Evolutionary conservation across 2,797 vertebrate species (phyloP).

Genomic region (Pseudochaenichthys georgianus): DNA sequence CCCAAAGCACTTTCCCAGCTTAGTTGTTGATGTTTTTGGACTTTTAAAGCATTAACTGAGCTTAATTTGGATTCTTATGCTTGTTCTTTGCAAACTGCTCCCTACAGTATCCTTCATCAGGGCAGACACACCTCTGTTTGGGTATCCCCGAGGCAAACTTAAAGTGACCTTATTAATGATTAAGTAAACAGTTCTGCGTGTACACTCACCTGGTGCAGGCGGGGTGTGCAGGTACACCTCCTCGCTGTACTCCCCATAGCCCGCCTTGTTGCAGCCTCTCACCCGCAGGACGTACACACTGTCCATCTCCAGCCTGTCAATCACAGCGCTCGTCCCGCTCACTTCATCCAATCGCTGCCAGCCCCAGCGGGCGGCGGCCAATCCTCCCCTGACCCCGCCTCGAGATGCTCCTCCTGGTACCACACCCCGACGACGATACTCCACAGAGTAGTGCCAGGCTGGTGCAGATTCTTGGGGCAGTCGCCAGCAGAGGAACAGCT

Average conservation of each 20-base stretch:
- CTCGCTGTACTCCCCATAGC: slow-evolving; percentile 95
- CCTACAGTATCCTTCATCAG: too few relatives aligned
- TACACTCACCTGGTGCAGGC: slow-evolving; percentile 89
- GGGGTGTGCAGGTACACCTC: slow-evolving; percentile 96
- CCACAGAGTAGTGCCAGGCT: slow-evolving; percentile 94
- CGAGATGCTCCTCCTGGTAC: slow-evolving; percentile 85
- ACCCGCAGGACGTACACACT: slow-evolving; percentile 94
- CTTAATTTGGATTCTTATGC: too few relatives aligned
- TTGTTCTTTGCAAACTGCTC: too few relatives aligned
- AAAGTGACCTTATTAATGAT: neutral
- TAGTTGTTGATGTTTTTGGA: too few relatives aligned
- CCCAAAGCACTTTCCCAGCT: too few relatives aligned
- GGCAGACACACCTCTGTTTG: neutral
- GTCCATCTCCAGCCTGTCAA: slow-evolving; percentile 93
- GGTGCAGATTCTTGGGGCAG: slow-evolving; percentile 91
- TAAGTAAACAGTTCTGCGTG: neutral
- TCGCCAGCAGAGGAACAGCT: slow-evolving; percentile 96
- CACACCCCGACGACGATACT: slow-evolving; percentile 91
- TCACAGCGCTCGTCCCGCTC: slow-evolving; percentile 89
- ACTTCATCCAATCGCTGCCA: slow-evolving; percentile 96
- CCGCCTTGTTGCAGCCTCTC: slow-evolving; percentile 95
- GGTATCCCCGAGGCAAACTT: neutral
- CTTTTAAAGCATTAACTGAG: too few relatives aligned
- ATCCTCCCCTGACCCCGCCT: slow-evolving; percentile 87
- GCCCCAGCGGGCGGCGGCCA: slow-evolving; percentile 87